phyloP scores from a whole-genome alignment of 2,888 invertebrate species.

The Psylliodes chrysocephalus region DNA sequence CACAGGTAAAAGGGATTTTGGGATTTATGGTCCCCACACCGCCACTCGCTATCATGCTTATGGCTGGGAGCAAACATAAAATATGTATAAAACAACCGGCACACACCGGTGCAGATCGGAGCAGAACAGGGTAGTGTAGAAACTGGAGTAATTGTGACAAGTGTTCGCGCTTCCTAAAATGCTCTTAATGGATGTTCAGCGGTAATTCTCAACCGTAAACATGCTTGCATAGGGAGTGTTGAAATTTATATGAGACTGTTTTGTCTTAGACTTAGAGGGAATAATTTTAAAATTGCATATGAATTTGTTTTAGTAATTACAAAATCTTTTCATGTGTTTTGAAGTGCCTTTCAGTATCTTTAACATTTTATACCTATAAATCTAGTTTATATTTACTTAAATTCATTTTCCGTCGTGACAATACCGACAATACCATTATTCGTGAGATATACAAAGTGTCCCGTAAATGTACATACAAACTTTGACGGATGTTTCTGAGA shows the following conservation, averaged over 20 bases:
- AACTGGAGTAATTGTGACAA: constrained; percentile 38
- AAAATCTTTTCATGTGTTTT: no score
- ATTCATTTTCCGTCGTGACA: no score
- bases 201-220: constrained; percentile 27
- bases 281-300: constrained; percentile 1
- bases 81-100: constrained; percentile 37
- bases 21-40: constrained; percentile 21
- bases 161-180: constrained; percentile 34
- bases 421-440: no score
- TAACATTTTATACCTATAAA: no score
- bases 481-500: no score
- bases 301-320: no score
- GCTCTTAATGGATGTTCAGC: constrained; percentile 36
- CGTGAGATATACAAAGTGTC: no score
- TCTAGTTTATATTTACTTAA: no score
- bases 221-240: constrained; percentile 11
- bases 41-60: constrained; percentile 32
- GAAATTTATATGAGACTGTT: constrained; percentile 14
- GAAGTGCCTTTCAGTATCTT: no score
- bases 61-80: constrained; percentile 34
- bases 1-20: constrained; percentile 24
- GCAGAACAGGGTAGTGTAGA: constrained; percentile 30
- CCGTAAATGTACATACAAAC: no score
- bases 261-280: background rate
- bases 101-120: constrained; percentile 29